Conservation (phyloP, 2,797 vertebrate species). For the Lutra lutra region DNA sequence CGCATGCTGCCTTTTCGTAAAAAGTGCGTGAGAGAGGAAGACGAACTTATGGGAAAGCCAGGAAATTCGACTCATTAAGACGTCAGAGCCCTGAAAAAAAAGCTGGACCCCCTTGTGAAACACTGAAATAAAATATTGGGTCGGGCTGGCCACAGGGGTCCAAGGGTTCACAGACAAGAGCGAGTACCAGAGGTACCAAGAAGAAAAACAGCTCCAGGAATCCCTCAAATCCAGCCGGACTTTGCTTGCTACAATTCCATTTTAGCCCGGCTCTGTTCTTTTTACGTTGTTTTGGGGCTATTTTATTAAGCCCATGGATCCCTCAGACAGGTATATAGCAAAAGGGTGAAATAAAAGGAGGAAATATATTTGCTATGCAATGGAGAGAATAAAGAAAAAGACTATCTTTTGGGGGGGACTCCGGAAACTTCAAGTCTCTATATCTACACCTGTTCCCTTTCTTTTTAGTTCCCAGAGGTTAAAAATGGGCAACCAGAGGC, state of each 20-base stretch:
- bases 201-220: slow-evolving; percentile 11
- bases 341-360: slow-evolving; percentile 51
- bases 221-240: background rate
- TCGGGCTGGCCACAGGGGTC: background rate
- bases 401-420: background rate
- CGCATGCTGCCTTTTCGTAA: background rate
- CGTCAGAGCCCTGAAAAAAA: background rate
- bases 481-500: background rate
- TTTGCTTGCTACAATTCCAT: slow-evolving; percentile 42
- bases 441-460: background rate
- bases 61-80: background rate
- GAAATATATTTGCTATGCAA: slow-evolving; percentile 19
- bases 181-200: background rate
- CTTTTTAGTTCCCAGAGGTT: background rate
- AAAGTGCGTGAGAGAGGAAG: background rate
- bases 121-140: background rate
- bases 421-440: background rate
- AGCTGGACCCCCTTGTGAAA: background rate
- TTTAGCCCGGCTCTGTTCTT: background rate
- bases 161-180: background rate
- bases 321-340: slow-evolving; percentile 61
- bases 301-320: slow-evolving; percentile 70
- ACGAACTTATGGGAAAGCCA: background rate
- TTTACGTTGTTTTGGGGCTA: slow-evolving; percentile 44
- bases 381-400: slow-evolving; percentile 15